phyloP scores from a whole-genome alignment of 2,888 invertebrate genomes.

The Zygogramma bicolorata region DNA sequence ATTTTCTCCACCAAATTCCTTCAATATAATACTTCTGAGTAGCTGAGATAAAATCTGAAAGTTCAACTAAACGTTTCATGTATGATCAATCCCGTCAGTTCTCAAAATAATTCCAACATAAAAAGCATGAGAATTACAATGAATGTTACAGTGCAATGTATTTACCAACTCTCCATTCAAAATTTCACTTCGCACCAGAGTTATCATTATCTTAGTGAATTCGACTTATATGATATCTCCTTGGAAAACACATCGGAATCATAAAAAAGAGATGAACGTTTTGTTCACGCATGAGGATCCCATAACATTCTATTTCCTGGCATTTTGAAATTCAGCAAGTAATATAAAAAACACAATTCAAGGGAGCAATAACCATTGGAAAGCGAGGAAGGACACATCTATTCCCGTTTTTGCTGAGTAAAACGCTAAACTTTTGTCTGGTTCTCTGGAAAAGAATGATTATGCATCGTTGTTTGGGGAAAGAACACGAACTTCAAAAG shows the following conservation, averaged over 20 bases:
- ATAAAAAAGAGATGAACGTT: conserved; percentile 3
- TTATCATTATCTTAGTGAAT: neutral
- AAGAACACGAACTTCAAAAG: conserved; percentile 15
- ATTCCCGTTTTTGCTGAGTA: conserved; percentile 33
- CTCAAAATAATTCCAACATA: too few species aligned
- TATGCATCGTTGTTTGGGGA: conserved; percentile 12
- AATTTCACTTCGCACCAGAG: neutral
- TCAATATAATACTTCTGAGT: too few species aligned
- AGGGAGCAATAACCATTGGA: conserved; percentile 41
- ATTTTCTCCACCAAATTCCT: too few species aligned
- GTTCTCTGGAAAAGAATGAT: conserved; percentile 22
- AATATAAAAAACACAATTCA: conserved; percentile 37
- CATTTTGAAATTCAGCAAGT: conserved; percentile 35
- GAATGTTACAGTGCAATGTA: neutral
- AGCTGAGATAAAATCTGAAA: too few species aligned
- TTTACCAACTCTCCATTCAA: neutral
- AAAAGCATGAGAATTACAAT: neutral
- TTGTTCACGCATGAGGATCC: conserved; percentile 13
- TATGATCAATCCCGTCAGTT: too few species aligned
- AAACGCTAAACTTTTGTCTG: conserved; percentile 35
- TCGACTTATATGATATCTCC: neutral
- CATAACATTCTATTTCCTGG: conserved; percentile 25
- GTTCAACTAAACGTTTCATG: too few species aligned
- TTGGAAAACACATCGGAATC: neutral
- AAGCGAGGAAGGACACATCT: conserved; percentile 34